Base-by-base conservation (phyloP, 1,140 invertebrate species). In the Rhopalosiphum padi region DNA sequence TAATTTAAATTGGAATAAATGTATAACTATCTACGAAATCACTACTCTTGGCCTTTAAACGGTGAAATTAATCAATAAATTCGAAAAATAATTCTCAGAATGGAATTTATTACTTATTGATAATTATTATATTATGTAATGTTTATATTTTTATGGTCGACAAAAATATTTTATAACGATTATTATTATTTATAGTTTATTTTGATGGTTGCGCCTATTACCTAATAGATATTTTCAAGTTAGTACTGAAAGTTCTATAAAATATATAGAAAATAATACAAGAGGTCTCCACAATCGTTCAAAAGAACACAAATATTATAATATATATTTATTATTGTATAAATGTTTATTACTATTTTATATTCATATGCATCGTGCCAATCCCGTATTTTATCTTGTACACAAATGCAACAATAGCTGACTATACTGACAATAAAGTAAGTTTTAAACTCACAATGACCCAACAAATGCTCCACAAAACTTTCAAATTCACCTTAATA, bases 331-430 rank as follows among this genome's bases (percentile, higher is more conserved):
- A 30, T 77, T n/a, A 77, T 35, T n/a, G 60, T 68, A 68, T n/a
- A 77, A n/a, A 77, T 77, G 15, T n/a, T 77, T 77, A 77, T 77
- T 77, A 77, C 60, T n/a, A 77, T 77, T 77, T n/a, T n/a, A 77
- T 77, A 77, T 77, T 77, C n/a, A 15, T 18, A 77, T 77, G 15
- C 60, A 6, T 77, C 15, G n/a, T 35, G n/a, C 60, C 11, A 35
- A 77, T 3, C 15, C 1, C 60, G 60, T 18, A 35, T 77, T 77
- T 77, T 77, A n/a, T 77, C 60, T 77, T n/a, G 30, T n/a, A n/a
- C 30, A 18, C 60, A 77, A 77, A 77, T 77, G 11, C n/a, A 77
- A 77, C 60, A 77, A 77, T 77, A 77, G 60, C 60, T 77, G 5
- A 77, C 60, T 77, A n/a, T 30, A n/a, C 15, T n/a, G 30, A 77